Percentiles rank a stretch among this genome's conserved stretches.
Evolutionary conservation across 1,140 invertebrate genomes (phyloP).

Genomic region (Dendrolimus kikuchii): DNA sequence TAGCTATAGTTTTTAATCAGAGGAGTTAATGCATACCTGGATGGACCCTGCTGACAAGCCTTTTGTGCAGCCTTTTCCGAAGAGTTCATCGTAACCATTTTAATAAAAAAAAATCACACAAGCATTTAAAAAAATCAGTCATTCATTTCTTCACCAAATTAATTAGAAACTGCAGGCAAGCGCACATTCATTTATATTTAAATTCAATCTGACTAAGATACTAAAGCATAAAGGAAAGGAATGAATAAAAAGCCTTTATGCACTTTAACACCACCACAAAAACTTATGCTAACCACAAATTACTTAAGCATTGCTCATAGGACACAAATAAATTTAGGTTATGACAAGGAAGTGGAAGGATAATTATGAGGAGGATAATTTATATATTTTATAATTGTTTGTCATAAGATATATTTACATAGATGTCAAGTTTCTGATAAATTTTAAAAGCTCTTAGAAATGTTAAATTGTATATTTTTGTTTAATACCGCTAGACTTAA

Average conservation of each 20-base stretch:
- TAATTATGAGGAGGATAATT: not conserved
- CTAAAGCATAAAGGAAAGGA: constrained; percentile 1
- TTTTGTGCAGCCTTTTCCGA: constrained; percentile 63
- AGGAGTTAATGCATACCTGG: constrained; percentile 31
- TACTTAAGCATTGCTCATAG: constrained; percentile 12
- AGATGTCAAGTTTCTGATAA: not conserved
- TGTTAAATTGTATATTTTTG: not conserved
- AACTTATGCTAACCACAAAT: constrained; percentile 7
- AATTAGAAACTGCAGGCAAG: too few relatives aligned
- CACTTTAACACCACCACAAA: constrained; percentile 12
- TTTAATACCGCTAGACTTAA: not conserved
- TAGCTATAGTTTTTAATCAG: too few relatives aligned
- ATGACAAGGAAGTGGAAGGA: too few relatives aligned
- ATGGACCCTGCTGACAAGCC: constrained; percentile 63
- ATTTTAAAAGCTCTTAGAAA: not conserved
- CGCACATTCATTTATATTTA: too few relatives aligned
- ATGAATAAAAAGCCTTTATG: not conserved
- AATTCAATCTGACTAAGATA: constrained; percentile 5
- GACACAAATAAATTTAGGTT: not conserved
- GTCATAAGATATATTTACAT: not conserved
- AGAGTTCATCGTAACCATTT: constrained; percentile 72
- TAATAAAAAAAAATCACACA: constrained; percentile 30
- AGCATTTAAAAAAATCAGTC: constrained; percentile 12
- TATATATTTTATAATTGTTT: constrained; percentile 1
- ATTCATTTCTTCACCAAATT: constrained; percentile 13